A percentile compares a stretch with the other conserved stretches of the same genome.
Conservation (phyloP, 2,113 vertebrate genomes). For the Solea senegalensis region DNA sequence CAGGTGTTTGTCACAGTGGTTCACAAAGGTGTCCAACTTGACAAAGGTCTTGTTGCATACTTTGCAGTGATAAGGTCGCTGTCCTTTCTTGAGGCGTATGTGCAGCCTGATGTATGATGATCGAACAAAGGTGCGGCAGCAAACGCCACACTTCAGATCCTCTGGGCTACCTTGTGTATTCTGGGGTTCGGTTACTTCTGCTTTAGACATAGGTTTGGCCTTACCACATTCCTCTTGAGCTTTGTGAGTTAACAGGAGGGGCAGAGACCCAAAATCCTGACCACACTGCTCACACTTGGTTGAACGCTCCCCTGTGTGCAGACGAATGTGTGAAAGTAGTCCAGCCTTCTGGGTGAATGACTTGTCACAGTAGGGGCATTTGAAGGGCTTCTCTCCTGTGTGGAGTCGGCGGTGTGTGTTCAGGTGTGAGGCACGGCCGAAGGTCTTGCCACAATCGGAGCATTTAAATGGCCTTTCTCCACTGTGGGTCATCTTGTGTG, state of each 20-base stretch:
- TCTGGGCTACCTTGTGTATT: conserved; percentile 40
- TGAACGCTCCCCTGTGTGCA: conserved; percentile 64
- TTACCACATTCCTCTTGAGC: conserved; percentile 46
- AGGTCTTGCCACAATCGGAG: conserved; percentile 79
- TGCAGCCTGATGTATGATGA: conserved; percentile 75
- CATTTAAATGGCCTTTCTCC: conserved; percentile 82
- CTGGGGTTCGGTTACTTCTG: conserved; percentile 44
- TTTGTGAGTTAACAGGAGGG: conserved; percentile 74
- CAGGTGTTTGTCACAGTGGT: conserved; percentile 75
- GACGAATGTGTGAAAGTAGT: conserved; percentile 69
- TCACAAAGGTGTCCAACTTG: conserved; percentile 75
- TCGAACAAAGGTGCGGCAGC: conserved; percentile 69
- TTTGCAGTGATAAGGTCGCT: conserved; percentile 76
- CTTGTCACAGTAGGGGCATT: conserved; percentile 76
- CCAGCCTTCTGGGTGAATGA: conserved; percentile 78
- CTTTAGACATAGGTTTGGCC: conserved; percentile 1
- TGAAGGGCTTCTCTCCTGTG: conserved; percentile 83
- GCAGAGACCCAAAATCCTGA: conserved; percentile 67
- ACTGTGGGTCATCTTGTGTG: conserved; percentile 79
- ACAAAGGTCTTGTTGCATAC: conserved; percentile 77
- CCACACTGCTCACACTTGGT: conserved; percentile 74
- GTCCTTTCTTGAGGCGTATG: conserved; percentile 56
- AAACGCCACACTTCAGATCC: conserved; percentile 77
- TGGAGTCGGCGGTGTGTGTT: conserved; percentile 83
- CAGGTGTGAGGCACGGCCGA: conserved; percentile 80